Evolutionary conservation across 2,888 invertebrate genomes (phyloP).

Genomic region (Agrotis clavis): DNA sequence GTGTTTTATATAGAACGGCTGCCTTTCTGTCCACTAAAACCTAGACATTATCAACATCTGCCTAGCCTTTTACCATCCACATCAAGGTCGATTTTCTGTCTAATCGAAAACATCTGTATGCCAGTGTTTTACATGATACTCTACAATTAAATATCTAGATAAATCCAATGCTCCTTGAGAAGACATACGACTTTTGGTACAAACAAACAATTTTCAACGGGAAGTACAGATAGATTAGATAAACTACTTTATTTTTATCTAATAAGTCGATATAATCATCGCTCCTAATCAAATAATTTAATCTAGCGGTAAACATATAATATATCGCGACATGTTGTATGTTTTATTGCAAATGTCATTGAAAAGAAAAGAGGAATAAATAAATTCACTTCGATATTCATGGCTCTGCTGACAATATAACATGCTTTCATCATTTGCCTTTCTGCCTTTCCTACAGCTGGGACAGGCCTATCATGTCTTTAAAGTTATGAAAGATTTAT

Average conservation of each 20-base stretch:
- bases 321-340: background rate
- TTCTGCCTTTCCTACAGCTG: background rate
- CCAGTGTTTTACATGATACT: background rate
- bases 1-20: too few relatives aligned
- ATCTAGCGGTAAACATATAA: background rate
- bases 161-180: background rate
- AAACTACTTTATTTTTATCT: background rate
- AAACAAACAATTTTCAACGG: background rate
- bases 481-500: too few relatives aligned
- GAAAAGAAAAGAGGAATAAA: background rate
- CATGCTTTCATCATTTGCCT: background rate
- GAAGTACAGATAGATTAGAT: conserved; percentile 16
- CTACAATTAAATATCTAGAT: too few relatives aligned
- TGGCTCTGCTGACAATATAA: too few relatives aligned
- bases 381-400: background rate
- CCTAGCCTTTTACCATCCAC: too few relatives aligned
- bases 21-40: too few relatives aligned
- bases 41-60: too few relatives aligned
- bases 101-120: too few relatives aligned
- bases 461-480: too few relatives aligned
- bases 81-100: too few relatives aligned
- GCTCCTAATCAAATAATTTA: conserved; percentile 12
- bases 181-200: background rate
- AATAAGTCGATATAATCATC: conserved; percentile 1
- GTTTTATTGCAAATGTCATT: background rate